phyloP scores from a whole-genome alignment of 1,140 invertebrate species.

The Tribolium madens region DNA sequence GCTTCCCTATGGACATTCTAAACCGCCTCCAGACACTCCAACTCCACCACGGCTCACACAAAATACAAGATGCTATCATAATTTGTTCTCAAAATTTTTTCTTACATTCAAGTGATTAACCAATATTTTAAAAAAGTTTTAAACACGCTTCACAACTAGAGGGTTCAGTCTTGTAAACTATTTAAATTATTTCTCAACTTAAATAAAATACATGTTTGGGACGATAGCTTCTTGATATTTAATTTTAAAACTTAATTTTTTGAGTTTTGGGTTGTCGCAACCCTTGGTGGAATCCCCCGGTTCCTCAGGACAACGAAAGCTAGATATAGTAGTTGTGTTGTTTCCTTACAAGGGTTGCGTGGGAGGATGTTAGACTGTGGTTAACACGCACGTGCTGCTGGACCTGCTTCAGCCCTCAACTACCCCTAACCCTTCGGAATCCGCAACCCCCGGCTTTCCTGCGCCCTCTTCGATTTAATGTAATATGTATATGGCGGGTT shows the following conservation, averaged over 20 bases:
- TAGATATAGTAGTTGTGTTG: constrained; percentile 62
- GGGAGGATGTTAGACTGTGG: constrained; percentile 61
- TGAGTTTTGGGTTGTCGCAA: no score
- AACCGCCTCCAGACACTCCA: constrained; percentile 4
- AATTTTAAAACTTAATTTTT: no score
- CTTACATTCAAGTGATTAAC: no score
- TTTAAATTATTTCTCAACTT: no score
- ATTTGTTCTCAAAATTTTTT: neutral
- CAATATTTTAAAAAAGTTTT: no score
- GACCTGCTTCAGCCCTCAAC: constrained; percentile 52
- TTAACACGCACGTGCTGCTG: constrained; percentile 63
- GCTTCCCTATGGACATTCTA: constrained; percentile 46
- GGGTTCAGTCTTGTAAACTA: no score
- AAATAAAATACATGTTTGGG: no score
- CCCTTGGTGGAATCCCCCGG: constrained; percentile 52
- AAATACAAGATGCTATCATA: neutral
- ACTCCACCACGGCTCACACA: constrained; percentile 47
- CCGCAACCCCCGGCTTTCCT: constrained; percentile 40
- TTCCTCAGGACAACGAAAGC: constrained; percentile 52
- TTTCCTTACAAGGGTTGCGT: constrained; percentile 63
- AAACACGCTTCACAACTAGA: no score
- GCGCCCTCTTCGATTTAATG: constrained; percentile 54
- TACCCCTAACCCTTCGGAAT: constrained; percentile 42
- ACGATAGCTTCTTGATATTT: no score
- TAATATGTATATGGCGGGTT: constrained; percentile 55